phyloP scores from a whole-genome alignment of 1,140 invertebrate genomes.

The Acromyrmex echinatior region DNA sequence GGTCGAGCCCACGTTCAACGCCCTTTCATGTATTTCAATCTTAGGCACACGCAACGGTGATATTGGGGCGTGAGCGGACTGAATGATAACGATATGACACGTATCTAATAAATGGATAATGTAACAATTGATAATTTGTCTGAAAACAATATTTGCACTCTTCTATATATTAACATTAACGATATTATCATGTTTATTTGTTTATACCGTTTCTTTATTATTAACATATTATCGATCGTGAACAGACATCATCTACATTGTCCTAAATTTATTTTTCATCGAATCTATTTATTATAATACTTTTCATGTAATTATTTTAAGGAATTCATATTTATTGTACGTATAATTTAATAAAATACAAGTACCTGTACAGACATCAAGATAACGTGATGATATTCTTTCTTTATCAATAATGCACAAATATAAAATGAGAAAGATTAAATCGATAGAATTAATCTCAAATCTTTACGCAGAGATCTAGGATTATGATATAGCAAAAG shows the following conservation, averaged over 20 bases:
- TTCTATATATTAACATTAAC: neutral
- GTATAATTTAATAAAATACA: neutral
- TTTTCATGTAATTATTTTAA: neutral
- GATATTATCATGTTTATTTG: neutral
- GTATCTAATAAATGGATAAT: constrained; percentile 13
- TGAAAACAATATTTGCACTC: neutral
- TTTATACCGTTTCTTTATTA: neutral
- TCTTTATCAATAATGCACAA: neutral
- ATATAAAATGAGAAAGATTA: neutral
- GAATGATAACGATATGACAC: neutral
- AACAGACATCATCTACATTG: neutral
- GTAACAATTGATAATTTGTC: constrained; percentile 34
- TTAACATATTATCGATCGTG: neutral
- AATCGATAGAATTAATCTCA: constrained; percentile 9
- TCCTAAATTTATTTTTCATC: neutral
- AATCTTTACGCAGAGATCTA: neutral
- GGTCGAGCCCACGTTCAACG: constrained; percentile 64
- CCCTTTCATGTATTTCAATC: constrained; percentile 51
- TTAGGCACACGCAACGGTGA: constrained; percentile 6
- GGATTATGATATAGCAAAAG: neutral
- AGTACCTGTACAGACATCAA: neutral
- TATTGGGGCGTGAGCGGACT: neutral
- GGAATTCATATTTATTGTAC: neutral
- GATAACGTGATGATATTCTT: neutral
- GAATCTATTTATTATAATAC: neutral